phyloP scores from a whole-genome alignment of 2,797 vertebrate genomes.

The Sphenodon punctatus region DNA sequence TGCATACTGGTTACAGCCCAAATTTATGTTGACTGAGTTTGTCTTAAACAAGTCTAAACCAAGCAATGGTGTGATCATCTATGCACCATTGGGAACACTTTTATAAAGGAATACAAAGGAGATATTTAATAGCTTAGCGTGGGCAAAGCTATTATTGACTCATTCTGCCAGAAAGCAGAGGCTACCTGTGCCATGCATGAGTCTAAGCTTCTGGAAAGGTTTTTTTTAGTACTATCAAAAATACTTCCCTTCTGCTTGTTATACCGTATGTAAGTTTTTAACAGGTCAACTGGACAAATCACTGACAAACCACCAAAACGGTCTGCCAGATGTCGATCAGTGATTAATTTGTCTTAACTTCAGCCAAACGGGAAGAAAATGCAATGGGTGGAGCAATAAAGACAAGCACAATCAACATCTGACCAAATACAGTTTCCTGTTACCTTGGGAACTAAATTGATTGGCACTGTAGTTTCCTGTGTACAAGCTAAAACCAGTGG shows the following conservation, averaged over 20 bases:
- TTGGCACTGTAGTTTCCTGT: constrained; percentile 80
- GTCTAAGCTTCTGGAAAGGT: neutral
- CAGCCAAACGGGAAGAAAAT: constrained; percentile 83
- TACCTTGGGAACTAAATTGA: constrained; percentile 83
- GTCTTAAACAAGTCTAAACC: no score
- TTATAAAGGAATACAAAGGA: no score
- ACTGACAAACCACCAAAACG: constrained; percentile 71
- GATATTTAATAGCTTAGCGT: no score
- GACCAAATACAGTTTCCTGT: constrained; percentile 82
- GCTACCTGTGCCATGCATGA: no score
- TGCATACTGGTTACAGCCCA: no score
- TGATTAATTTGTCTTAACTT: constrained; percentile 82
- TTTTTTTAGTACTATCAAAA: constrained; percentile 24
- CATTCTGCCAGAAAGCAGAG: no score
- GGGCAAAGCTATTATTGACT: no score
- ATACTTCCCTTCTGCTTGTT: constrained; percentile 1
- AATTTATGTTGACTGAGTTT: no score
- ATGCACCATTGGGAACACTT: no score
- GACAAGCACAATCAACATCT: constrained; percentile 79
- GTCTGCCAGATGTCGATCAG: constrained; percentile 78
- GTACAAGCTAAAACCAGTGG: constrained; percentile 78
- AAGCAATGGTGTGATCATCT: no score
- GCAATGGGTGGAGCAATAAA: constrained; percentile 74
- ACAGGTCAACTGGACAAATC: constrained; percentile 56
- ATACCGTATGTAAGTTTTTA: neutral